These are phyloP conservation scores for Macropus fuliginosus DNA, from an alignment of 2,797 vertebrate species.

Conservation along the genomic window DNA sequence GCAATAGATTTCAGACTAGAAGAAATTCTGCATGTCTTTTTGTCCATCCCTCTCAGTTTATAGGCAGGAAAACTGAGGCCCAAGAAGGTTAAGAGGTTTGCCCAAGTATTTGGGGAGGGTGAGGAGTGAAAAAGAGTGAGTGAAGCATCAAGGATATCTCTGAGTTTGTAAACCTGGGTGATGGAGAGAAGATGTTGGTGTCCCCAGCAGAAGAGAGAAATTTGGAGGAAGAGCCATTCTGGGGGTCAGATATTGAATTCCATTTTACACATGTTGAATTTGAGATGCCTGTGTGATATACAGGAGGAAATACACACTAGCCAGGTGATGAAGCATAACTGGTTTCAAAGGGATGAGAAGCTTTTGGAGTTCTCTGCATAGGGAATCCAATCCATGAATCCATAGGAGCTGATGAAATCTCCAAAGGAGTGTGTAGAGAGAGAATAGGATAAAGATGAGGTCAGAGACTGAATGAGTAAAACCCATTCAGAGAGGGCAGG, in stretches of 20 bases:
- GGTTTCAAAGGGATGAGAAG: background rate
- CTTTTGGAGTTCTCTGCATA: background rate
- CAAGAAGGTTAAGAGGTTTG: background rate
- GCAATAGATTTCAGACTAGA: background rate
- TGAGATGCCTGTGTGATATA: background rate
- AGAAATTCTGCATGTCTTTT: background rate
- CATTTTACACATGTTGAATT: background rate
- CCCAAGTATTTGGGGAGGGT: background rate
- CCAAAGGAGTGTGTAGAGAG: background rate
- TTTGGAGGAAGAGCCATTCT: background rate
- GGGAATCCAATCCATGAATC: background rate
- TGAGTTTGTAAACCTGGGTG: background rate
- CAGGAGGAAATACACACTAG: background rate
- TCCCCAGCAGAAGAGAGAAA: background rate
- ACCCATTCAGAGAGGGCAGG: background rate
- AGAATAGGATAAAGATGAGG: background rate
- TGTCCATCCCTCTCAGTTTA: background rate
- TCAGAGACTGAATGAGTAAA: background rate
- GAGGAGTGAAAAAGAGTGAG: background rate
- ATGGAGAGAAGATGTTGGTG: background rate
- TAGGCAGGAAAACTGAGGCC: background rate
- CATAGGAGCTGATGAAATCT: background rate
- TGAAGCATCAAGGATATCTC: background rate
- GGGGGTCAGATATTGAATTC: background rate
- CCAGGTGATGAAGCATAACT: background rate